A percentile compares a stretch with the other conserved stretches of the same genome.
phyloP scores from a whole-genome alignment of 2,797 vertebrate genomes.

The Rallus crepitans region DNA sequence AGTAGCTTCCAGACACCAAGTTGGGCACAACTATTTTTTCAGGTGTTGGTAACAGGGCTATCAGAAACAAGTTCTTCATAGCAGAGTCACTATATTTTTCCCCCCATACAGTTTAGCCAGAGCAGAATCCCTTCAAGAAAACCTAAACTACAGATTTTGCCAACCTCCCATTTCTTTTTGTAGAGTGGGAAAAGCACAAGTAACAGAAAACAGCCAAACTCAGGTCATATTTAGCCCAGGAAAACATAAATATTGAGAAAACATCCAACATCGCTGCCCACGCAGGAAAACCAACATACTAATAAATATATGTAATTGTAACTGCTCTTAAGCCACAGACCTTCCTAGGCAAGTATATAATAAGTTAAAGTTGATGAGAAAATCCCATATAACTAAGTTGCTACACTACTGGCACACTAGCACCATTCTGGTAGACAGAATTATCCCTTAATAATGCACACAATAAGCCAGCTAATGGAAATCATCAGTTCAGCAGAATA shows the following conservation, averaged over 20 bases:
- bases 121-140: background rate
- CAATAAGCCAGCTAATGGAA: background rate
- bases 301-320: background rate
- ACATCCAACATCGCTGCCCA: background rate
- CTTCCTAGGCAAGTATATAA: fast-evolving
- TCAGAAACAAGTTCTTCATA: background rate
- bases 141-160: background rate
- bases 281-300: background rate
- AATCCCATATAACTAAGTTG: background rate
- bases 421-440: background rate
- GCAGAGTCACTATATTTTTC: background rate
- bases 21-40: background rate
- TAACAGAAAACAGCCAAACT: background rate
- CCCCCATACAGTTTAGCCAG: background rate
- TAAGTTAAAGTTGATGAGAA: background rate
- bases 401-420: fast-evolving
- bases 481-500: background rate
- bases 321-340: background rate
- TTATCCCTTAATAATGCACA: background rate
- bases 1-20: background rate
- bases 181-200: background rate
- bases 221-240: background rate
- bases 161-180: background rate
- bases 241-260: background rate
- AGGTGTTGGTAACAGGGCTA: background rate